Base-by-base conservation (phyloP, 1,140 invertebrate genomes). In the Monochamus saltuarius region DNA sequence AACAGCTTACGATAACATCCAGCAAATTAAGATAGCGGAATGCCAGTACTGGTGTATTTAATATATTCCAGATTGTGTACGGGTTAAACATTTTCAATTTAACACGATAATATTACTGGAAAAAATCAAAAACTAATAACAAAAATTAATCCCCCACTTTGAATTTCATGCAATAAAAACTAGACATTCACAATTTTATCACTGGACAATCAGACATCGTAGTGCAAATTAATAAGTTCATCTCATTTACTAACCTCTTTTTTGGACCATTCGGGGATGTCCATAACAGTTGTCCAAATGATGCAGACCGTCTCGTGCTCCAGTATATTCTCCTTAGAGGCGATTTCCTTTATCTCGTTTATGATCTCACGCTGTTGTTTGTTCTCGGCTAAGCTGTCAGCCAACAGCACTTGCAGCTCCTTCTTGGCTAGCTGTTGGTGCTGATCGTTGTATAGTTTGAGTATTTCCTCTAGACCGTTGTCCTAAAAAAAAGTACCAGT, bases 221-320 rank as follows among this genome's bases (percentile, higher is more conserved):
- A 29, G 22, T 29, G 22, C 22, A 29, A 29, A 29, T n/a, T n/a
- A n/a, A 52, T 37, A 53, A 34, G 13, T 47, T 19, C 58, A 42
- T 54, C n/a, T n/a, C n/a, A n/a, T 43, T 40, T 22, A 47, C 55
- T 68, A 56, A 75, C 73, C 65, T 97, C 95, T 78, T 97, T 97
- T 80, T 98, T 98, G 79, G 97, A 98, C 95, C 95, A 98, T 80
- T 98, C 95, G 40, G 92, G 91, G 67, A 91, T 87, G 54, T 86
- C 86, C 95, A 98, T 98, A 65, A 98, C 87, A 60, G 90, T 92
- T 65, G 86, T 87, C 95, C 95, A 98, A 71, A 97, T 87, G 75
- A 89, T 84, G 73, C 85, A 84, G 71, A 93, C 87, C 69, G 94
- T 87, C 80, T 97, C 94, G 76, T 94, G 89, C 79, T 97, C 94